A percentile compares a stretch with the other conserved stretches of the same genome.
phyloP scores from a whole-genome alignment of 1,140 invertebrate genomes.

The Drosophila prosaltans region DNA sequence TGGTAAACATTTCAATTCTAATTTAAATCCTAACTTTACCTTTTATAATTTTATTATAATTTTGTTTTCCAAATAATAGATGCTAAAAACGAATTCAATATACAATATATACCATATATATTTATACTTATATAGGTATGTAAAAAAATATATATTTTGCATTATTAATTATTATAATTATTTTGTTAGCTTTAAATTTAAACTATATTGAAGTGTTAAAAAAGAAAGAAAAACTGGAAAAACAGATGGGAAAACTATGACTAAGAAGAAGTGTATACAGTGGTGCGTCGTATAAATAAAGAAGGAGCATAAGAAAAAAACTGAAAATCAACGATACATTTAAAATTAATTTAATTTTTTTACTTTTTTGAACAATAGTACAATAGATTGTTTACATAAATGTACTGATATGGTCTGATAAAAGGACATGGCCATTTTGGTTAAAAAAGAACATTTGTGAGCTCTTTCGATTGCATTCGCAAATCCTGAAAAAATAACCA shows the following conservation, averaged over 20 bases:
- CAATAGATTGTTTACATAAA: too few species aligned
- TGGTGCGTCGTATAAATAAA: slow-evolving; percentile 62
- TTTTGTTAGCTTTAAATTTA: slow-evolving; percentile 58
- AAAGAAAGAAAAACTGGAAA: slow-evolving; percentile 40
- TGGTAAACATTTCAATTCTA: slow-evolving; percentile 34
- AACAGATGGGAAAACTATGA: slow-evolving; percentile 25
- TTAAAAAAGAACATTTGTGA: too few species aligned
- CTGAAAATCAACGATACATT: neutral
- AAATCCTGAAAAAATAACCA: too few species aligned
- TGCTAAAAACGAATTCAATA: slow-evolving; percentile 40
- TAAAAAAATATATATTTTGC: slow-evolving; percentile 49
- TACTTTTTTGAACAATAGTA: neutral
- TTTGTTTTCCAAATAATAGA: slow-evolving; percentile 67
- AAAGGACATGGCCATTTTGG: too few species aligned
- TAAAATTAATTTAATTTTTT: neutral
- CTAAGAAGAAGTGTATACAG: slow-evolving; percentile 39
- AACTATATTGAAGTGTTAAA: slow-evolving; percentile 43
- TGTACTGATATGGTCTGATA: too few species aligned
- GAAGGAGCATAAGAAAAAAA: slow-evolving; percentile 43
- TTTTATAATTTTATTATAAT: slow-evolving; percentile 12
- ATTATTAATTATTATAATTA: slow-evolving; percentile 54
- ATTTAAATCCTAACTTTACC: slow-evolving; percentile 63
- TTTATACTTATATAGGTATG: slow-evolving; percentile 33
- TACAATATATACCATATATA: slow-evolving; percentile 41
- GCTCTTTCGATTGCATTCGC: too few species aligned